Conservation (phyloP, 1,140 invertebrate genomes). For the Trypoxylus dichotomus region DNA sequence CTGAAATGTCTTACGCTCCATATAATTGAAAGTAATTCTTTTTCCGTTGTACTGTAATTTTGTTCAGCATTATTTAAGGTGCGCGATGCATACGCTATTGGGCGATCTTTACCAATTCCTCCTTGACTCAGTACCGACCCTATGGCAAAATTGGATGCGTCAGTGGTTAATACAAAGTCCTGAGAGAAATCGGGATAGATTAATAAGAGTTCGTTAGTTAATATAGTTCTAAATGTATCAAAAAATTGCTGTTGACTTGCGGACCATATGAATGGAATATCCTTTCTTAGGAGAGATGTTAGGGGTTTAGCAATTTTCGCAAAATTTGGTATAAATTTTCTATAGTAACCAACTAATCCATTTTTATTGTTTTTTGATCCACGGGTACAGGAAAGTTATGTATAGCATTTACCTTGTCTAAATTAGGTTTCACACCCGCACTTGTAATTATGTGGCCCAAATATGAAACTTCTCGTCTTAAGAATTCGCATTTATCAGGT, state of each 20-base stretch:
- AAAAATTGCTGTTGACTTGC: conserved; percentile 42
- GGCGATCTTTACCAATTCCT: conserved; percentile 40
- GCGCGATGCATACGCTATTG: conserved; percentile 42
- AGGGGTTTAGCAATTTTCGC: conserved; percentile 45
- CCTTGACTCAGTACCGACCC: conserved; percentile 49
- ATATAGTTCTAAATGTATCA: conserved; percentile 42
- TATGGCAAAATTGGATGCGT: conserved; percentile 49
- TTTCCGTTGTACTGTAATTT: conserved; percentile 29
- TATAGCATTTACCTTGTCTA: conserved; percentile 42
- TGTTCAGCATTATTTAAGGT: conserved; percentile 18
- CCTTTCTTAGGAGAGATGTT: conserved; percentile 43
- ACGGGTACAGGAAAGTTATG: conserved; percentile 22
- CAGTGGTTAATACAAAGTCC: conserved; percentile 50
- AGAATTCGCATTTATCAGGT: conserved; percentile 43
- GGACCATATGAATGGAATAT: conserved; percentile 36
- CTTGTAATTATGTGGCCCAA: conserved; percentile 46
- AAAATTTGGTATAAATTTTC: conserved; percentile 43
- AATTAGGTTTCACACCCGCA: conserved; percentile 38
- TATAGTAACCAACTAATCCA: conserved; percentile 48
- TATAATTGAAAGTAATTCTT: conserved; percentile 31
- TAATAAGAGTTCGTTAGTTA: conserved; percentile 46
- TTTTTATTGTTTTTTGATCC: conserved; percentile 50
- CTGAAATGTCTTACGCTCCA: conserved; percentile 52
- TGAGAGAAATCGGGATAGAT: conserved; percentile 49
- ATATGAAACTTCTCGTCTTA: conserved; percentile 47